phyloP scores from a whole-genome alignment of 2,888 invertebrate species.

The Phortica magna region DNA sequence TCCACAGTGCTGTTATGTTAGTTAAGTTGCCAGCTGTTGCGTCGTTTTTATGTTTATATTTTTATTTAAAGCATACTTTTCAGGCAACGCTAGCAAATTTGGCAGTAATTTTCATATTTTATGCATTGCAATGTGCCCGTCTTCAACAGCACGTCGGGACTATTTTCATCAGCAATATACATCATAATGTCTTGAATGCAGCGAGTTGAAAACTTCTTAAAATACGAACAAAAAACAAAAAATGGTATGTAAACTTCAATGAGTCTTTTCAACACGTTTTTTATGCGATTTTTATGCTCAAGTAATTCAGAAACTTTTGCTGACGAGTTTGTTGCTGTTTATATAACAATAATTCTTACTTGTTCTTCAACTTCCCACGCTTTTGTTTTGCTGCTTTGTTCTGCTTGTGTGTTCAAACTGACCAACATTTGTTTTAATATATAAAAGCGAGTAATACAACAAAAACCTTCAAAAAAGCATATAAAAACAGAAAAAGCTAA shows the following conservation, averaged over 20 bases:
- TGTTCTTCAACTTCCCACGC: neutral
- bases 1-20: neutral
- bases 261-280: neutral
- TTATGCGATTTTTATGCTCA: neutral
- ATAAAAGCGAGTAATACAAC: neutral
- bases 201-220: neutral
- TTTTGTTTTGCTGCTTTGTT: neutral
- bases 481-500: neutral
- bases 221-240: neutral
- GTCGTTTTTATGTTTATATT: neutral
- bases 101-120: neutral
- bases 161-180: no score
- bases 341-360: no score
- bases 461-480: neutral
- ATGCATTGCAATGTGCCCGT: no score
- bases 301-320: conserved; percentile 12
- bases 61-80: neutral
- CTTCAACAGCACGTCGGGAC: no score
- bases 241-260: neutral
- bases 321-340: neutral
- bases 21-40: neutral
- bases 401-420: neutral
- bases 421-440: conserved; percentile 21
- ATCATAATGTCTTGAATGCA: no score
- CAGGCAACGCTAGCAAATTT: neutral